Evolutionary conservation across 2,113 vertebrate species (phyloP).

Genomic region (Burhinus bistriatus): DNA sequence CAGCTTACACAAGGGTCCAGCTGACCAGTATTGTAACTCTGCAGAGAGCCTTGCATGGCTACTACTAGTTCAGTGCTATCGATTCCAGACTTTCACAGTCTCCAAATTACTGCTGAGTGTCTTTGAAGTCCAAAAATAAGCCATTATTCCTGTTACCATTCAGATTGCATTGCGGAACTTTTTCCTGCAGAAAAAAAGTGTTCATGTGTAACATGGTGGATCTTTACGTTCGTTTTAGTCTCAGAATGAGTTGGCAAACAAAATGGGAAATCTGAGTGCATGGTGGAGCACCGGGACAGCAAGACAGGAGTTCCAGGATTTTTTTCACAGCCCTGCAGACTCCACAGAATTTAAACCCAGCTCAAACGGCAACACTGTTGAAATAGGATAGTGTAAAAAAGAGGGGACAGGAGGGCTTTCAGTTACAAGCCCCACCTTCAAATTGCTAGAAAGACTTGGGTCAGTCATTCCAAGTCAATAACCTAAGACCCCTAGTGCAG

Average conservation of each 20-base stretch:
- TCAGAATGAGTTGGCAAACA: background rate
- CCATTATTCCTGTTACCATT: background rate
- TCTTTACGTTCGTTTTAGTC: background rate
- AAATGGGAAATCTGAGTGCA: background rate
- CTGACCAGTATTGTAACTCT: background rate
- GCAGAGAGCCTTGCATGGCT: background rate
- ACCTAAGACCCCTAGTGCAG: slow-evolving; percentile 1
- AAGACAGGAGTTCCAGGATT: background rate
- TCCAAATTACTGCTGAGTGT: background rate
- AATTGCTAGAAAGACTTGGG: slow-evolving; percentile 42
- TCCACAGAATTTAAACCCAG: background rate
- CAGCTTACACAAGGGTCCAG: background rate
- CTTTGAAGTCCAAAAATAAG: background rate
- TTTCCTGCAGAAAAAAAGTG: background rate
- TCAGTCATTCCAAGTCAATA: slow-evolving; percentile 31
- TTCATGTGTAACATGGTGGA: background rate
- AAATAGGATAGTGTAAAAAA: background rate
- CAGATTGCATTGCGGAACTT: background rate
- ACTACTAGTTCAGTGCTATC: background rate
- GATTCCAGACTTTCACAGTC: background rate
- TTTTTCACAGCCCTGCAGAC: background rate
- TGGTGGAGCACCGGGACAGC: background rate
- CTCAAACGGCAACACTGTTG: background rate
- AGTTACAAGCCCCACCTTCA: slow-evolving; percentile 36
- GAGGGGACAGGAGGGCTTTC: background rate